phyloP scores from a whole-genome alignment of 2,888 invertebrate genomes.

The Anarsia innoxiella region DNA sequence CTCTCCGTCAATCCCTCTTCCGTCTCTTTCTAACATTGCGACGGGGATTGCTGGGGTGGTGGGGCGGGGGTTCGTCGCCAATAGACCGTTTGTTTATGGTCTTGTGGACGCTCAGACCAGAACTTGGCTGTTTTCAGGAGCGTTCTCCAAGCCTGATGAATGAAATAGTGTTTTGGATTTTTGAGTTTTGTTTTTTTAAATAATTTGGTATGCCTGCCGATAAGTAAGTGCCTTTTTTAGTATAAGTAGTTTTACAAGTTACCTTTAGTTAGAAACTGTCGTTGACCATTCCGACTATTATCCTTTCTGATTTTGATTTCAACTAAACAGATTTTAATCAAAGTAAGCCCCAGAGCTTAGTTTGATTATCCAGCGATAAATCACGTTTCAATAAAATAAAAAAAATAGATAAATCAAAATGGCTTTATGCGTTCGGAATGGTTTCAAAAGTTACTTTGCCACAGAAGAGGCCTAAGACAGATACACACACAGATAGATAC shows the following conservation, averaged over 20 bases:
- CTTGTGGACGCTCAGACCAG: slow-evolving; percentile 27
- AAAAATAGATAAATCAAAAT: no score
- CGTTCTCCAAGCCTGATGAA: slow-evolving; percentile 17
- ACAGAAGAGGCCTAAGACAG: no score
- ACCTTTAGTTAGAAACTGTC: neutral
- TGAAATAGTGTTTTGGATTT: neutral
- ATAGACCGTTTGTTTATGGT: slow-evolving; percentile 31
- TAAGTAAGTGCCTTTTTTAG: no score
- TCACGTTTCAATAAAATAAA: no score
- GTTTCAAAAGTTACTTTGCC: no score
- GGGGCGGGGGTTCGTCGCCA: slow-evolving; percentile 27
- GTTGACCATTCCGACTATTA: no score
- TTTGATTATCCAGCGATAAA: no score
- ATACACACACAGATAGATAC: no score
- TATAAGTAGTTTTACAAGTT: no score
- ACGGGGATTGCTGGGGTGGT: slow-evolving; percentile 21
- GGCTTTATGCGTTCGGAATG: no score
- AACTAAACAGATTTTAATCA: neutral
- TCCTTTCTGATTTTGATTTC: no score
- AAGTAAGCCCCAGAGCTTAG: neutral
- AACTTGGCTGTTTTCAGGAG: slow-evolving; percentile 25
- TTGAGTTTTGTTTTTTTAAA: neutral
- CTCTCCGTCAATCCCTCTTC: neutral
- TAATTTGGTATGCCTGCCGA: neutral
- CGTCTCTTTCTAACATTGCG: slow-evolving; percentile 11